Percentiles rank a stretch among this genome's conserved stretches.
These are phyloP conservation scores for Molanna angustata DNA, from an alignment of 2,888 invertebrate genomes.

Conservation along the genomic window DNA sequence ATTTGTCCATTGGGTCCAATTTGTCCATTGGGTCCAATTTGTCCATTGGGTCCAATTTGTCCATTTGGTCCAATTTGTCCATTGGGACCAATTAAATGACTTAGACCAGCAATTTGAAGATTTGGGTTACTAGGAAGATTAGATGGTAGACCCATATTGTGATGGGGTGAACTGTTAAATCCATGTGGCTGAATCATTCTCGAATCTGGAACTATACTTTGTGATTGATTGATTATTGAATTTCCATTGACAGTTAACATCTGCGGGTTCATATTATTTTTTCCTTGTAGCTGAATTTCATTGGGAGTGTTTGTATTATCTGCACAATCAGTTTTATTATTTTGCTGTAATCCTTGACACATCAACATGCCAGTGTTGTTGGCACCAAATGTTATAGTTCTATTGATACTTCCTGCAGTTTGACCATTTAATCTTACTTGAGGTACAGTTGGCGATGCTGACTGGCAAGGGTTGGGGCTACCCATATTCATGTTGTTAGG, in stretches of 20 bases:
- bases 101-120: slow-evolving; percentile 37
- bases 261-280: slow-evolving; percentile 21
- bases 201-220: slow-evolving; percentile 18
- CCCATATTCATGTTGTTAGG: slow-evolving; percentile 15
- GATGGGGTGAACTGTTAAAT: slow-evolving; percentile 34
- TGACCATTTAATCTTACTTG: slow-evolving; percentile 38
- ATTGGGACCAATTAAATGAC: slow-evolving; percentile 54
- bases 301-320: slow-evolving; percentile 31
- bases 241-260: slow-evolving; percentile 28
- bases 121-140: slow-evolving; percentile 7
- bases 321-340: slow-evolving; percentile 33
- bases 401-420: slow-evolving; percentile 8
- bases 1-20: slow-evolving; percentile 59
- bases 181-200: slow-evolving; percentile 34
- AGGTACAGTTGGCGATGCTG: slow-evolving; percentile 40
- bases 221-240: slow-evolving; percentile 11
- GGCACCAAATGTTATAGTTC: slow-evolving; percentile 11
- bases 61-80: slow-evolving; percentile 50
- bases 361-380: slow-evolving; percentile 14
- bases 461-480: slow-evolving; percentile 34
- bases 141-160: slow-evolving; percentile 28
- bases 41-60: slow-evolving; percentile 57
- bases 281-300: slow-evolving; percentile 21
- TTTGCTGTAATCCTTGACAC: slow-evolving; percentile 17
- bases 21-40: slow-evolving; percentile 59